These are phyloP conservation scores for Bradypodion pumilum DNA, from an alignment of 2,797 vertebrate species.

Conservation along the genomic window DNA sequence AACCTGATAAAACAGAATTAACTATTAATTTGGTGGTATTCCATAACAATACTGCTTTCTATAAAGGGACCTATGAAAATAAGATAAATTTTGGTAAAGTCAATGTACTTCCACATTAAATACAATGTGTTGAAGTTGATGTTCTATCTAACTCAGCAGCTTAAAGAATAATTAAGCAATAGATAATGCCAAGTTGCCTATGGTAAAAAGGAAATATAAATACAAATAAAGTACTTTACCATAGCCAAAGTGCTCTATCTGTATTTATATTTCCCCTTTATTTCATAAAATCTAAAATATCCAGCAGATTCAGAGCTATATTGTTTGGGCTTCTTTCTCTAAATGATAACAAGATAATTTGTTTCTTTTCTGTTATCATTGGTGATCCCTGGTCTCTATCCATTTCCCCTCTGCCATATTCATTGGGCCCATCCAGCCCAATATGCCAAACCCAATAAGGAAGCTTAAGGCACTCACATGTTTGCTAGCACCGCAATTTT, in stretches of 20 bases:
- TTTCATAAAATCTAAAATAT: not conserved
- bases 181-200: slow-evolving; percentile 48
- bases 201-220: no score
- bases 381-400: slow-evolving; percentile 29
- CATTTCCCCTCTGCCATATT: not conserved
- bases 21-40: slow-evolving; percentile 75
- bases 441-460: not conserved
- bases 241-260: not conserved
- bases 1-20: slow-evolving; percentile 77
- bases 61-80: slow-evolving; percentile 57
- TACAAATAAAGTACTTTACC: no score
- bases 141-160: slow-evolving; percentile 54
- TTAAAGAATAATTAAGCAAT: slow-evolving; percentile 53
- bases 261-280: slow-evolving; percentile 31
- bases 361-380: slow-evolving; percentile 29
- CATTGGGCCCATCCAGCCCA: not conserved
- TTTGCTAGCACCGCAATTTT: no score
- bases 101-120: slow-evolving; percentile 45
- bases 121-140: slow-evolving; percentile 43
- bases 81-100: slow-evolving; percentile 32
- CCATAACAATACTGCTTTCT: slow-evolving; percentile 80
- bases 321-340: slow-evolving; percentile 44
- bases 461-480: not conserved
- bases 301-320: slow-evolving; percentile 9
- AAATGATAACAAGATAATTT: slow-evolving; percentile 53